These are phyloP conservation scores for Microvelia longipes DNA, from an alignment of 1,140 invertebrate species.

Conservation along the genomic window DNA sequence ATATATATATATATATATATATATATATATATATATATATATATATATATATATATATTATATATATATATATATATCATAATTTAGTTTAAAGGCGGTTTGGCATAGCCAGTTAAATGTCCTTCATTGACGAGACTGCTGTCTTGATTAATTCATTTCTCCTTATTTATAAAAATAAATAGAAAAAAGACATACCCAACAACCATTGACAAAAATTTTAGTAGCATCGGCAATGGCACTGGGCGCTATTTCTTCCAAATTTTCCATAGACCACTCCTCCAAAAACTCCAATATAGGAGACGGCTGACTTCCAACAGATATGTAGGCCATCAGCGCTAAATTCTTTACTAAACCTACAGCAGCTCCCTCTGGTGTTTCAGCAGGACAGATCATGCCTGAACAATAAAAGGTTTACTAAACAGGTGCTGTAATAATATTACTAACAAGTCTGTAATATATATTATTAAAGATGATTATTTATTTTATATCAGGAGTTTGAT, in stretches of 20 bases:
- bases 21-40: too few relatives aligned
- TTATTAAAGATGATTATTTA: too few relatives aligned
- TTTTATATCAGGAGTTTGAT: too few relatives aligned
- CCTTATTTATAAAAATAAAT: too few relatives aligned
- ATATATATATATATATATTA: too few relatives aligned
- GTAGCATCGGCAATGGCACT: constrained; percentile 91
- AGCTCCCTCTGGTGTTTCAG: constrained; percentile 94
- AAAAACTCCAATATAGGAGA: constrained; percentile 98
- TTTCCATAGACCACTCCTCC: constrained; percentile 99
- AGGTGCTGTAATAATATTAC: too few relatives aligned
- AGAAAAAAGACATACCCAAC: too few relatives aligned
- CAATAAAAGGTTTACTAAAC: neutral
- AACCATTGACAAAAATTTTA: constrained; percentile 99
- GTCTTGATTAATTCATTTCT: too few relatives aligned
- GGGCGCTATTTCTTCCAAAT: constrained; percentile 93
- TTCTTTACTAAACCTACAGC: constrained; percentile 92
- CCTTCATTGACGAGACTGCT: too few relatives aligned
- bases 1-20: too few relatives aligned
- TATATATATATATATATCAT: neutral
- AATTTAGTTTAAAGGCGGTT: neutral
- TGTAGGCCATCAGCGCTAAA: constrained; percentile 96
- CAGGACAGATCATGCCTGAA: constrained; percentile 86
- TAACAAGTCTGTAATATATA: too few relatives aligned
- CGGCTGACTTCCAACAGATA: constrained; percentile 94
- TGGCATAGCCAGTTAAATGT: too few relatives aligned